Evolutionary conservation across 2,797 vertebrate species (phyloP).

Genomic region (Rhodeus uyekii): DNA sequence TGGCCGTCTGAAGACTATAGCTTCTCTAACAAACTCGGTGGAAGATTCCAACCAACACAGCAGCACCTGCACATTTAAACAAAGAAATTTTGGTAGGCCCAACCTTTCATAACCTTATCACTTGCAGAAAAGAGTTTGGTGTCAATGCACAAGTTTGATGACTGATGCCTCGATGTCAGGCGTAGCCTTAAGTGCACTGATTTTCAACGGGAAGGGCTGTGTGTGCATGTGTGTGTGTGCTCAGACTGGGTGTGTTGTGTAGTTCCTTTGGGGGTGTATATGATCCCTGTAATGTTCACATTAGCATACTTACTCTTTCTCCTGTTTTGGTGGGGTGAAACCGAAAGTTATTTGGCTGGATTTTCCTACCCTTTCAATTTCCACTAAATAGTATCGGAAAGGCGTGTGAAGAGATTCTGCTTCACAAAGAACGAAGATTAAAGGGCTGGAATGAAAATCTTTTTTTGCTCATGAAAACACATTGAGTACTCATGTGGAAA

Average conservation of each 20-base stretch:
- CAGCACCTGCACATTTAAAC: background rate
- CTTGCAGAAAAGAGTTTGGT: background rate
- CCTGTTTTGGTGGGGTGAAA: constrained; percentile 16
- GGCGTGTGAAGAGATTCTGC: background rate
- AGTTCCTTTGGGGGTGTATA: background rate
- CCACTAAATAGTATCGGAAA: constrained; percentile 3
- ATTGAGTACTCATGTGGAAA: background rate
- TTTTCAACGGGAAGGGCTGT: background rate
- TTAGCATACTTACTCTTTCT: constrained; percentile 1
- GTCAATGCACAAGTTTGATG: background rate
- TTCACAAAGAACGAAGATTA: background rate
- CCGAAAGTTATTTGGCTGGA: constrained; percentile 23
- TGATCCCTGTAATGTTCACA: background rate
- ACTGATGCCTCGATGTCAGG: background rate
- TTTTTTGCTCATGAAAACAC: background rate
- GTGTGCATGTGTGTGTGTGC: background rate
- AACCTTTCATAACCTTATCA: background rate
- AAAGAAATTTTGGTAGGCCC: background rate
- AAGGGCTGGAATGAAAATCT: background rate
- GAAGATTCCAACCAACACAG: constrained; percentile 49
- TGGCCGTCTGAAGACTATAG: background rate
- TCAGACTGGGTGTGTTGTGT: background rate
- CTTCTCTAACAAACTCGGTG: constrained; percentile 25
- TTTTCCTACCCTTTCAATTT: constrained; percentile 40
- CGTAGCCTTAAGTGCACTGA: background rate